phyloP scores from a whole-genome alignment of 2,888 invertebrate species.

The Horisme vitalbata region DNA sequence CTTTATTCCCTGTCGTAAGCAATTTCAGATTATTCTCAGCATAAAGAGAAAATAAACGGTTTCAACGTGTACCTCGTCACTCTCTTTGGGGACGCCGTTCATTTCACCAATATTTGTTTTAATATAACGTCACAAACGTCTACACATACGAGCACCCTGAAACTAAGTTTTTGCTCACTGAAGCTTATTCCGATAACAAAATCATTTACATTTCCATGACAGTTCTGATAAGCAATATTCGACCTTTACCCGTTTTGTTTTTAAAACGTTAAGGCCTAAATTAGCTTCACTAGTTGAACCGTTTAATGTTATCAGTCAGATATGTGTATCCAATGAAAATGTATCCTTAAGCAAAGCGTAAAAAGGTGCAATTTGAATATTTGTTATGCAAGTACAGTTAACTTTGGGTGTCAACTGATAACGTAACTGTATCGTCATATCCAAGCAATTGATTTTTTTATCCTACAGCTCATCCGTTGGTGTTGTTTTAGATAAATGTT shows the following conservation, averaged over 20 bases:
- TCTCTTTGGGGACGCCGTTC: not conserved
- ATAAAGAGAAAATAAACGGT: too few relatives aligned
- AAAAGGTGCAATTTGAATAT: conserved; percentile 38
- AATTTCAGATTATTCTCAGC: too few relatives aligned
- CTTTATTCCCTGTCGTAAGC: too few relatives aligned
- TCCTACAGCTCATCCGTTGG: conserved; percentile 26
- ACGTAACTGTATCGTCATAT: conserved; percentile 52
- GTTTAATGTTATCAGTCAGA: conserved; percentile 32
- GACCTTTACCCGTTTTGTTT: conserved; percentile 43
- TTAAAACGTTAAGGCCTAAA: conserved; percentile 48
- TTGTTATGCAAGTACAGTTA: conserved; percentile 25
- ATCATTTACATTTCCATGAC: conserved; percentile 39
- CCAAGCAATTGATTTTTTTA: conserved; percentile 51
- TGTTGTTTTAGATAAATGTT: too few relatives aligned
- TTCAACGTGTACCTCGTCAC: conserved; percentile 19
- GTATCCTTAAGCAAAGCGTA: conserved; percentile 32
- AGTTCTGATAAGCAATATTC: conserved; percentile 50
- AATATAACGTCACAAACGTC: conserved; percentile 1
- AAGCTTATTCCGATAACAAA: conserved; percentile 40
- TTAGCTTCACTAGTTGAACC: conserved; percentile 39
- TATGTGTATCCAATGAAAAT: conserved; percentile 32
- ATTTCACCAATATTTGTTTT: not conserved
- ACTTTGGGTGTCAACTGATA: conserved; percentile 50
- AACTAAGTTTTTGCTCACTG: conserved; percentile 30
- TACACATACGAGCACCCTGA: conserved; percentile 18